Percentiles rank a stretch among this genome's conserved stretches.
Conservation (phyloP, 2,888 invertebrate genomes). For the Argyra leucocephala region DNA sequence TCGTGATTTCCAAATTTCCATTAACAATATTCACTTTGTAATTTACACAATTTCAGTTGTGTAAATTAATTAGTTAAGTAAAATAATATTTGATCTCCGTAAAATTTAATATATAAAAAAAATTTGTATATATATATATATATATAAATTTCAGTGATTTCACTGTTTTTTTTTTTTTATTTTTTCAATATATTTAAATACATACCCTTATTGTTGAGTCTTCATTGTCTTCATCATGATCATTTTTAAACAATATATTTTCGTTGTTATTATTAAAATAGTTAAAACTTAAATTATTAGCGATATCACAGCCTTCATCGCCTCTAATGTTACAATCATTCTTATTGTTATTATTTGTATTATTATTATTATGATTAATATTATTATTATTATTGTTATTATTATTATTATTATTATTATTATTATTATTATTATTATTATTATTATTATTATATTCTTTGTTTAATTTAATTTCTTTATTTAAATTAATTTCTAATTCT, state of each 20-base stretch:
- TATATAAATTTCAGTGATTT: no score
- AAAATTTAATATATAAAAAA: no score
- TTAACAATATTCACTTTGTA: no score
- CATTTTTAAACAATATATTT: not conserved
- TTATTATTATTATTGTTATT: conserved; percentile 31
- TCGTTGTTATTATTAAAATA: not conserved
- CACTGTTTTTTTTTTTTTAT: no score
- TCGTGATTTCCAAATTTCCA: no score
- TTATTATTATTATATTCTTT: not conserved
- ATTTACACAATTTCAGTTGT: no score
- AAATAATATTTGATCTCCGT: no score
- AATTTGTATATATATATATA: no score
- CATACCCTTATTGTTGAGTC: not conserved
- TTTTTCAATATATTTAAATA: no score
- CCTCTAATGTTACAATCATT: not conserved
- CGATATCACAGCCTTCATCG: conserved; percentile 3
- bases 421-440: conserved; percentile 18
- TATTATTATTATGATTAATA: conserved; percentile 10
- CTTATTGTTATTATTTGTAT: not conserved
- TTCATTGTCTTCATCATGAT: not conserved
- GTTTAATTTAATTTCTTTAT: conserved; percentile 2
- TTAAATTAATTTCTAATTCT: conserved; percentile 9
- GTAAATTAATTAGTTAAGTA: no score
- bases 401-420: conserved; percentile 30
- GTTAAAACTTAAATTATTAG: not conserved